Base-by-base conservation (phyloP, 2,888 invertebrate species). In the Microplitis deprimator region DNA sequence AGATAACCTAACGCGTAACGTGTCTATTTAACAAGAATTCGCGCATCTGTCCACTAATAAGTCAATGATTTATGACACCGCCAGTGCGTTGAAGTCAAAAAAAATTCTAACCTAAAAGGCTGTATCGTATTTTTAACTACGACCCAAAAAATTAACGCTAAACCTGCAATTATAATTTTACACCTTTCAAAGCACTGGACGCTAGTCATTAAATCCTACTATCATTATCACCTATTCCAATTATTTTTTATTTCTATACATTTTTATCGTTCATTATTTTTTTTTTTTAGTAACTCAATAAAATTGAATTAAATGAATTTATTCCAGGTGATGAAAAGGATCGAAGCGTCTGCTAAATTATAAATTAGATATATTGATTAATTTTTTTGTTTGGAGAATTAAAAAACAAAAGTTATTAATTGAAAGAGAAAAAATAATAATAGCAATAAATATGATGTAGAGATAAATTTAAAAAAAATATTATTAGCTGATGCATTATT, bases 31-130 rank as follows among this genome's bases (percentile, higher is more conserved):
- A 8, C 50, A 17, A 39, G 61, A 62, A 72, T 72, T 61, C 40
- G 39, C 62, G 40, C 72, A 72, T 72, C 72, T 72, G 72, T 72
- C 72, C 62, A 39, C 61, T 72, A 72, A 72, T 72, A 62, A 40
- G 39, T 17, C 40, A 16, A 39, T 72, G 72, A 72, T 72, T 72
- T 72, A 72, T 62, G 61, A 62, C 62, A 38, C 17, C 38, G 38
- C 71, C 61, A 60, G 29, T 60, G 38, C 59, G 60, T 59, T 13
- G 50, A 50, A 50, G 10, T 8, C 13, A 50, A 50, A 50, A 50
- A 50, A 50, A 13, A 13, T 13, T 13, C 50, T 50, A 50, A 13
- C 50, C 29, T 29, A 29, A 29, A 29, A 29, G 50, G 50, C 13
- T 13, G 5, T 8, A 50, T 50, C 8, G 50, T 50, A 13, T 3